Conservation (phyloP, 2,888 invertebrate species). For the Anoplius nigerrimus region DNA sequence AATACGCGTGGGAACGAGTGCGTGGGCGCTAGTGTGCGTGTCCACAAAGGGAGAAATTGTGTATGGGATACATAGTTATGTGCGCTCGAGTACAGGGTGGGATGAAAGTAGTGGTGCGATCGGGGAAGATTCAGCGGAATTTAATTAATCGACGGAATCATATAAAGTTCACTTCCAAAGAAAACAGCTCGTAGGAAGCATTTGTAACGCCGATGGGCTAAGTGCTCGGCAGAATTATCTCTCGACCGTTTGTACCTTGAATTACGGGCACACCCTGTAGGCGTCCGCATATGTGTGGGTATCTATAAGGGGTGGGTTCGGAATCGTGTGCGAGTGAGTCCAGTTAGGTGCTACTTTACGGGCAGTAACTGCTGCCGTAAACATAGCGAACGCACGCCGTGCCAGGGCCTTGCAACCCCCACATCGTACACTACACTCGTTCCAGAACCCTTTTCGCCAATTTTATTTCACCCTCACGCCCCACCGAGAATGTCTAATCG, state of each 20-base stretch:
- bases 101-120: neutral
- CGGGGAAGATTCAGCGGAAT: too few species aligned
- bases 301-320: slow-evolving; percentile 19
- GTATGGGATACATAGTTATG: neutral
- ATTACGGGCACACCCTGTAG: slow-evolving; percentile 2
- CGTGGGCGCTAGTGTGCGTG: neutral
- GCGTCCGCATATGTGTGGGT: slow-evolving; percentile 18
- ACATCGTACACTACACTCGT: slow-evolving; percentile 12
- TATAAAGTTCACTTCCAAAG: too few species aligned
- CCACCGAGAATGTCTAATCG: slow-evolving; percentile 52
- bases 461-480: slow-evolving; percentile 36
- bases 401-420: slow-evolving; percentile 23
- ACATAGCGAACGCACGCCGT: slow-evolving; percentile 58
- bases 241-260: too few species aligned
- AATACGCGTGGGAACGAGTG: neutral
- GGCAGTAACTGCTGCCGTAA: slow-evolving; percentile 63
- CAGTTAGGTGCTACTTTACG: slow-evolving; percentile 67
- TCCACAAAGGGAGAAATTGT: neutral
- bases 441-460: slow-evolving; percentile 23
- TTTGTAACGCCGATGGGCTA: too few species aligned
- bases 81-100: neutral
- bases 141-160: too few species aligned
- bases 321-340: slow-evolving; percentile 52
- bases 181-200: too few species aligned
- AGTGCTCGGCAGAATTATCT: too few species aligned